These are phyloP conservation scores for Oreochromis mossambicus DNA, from an alignment of 2,797 vertebrate species.

Conservation along the genomic window DNA sequence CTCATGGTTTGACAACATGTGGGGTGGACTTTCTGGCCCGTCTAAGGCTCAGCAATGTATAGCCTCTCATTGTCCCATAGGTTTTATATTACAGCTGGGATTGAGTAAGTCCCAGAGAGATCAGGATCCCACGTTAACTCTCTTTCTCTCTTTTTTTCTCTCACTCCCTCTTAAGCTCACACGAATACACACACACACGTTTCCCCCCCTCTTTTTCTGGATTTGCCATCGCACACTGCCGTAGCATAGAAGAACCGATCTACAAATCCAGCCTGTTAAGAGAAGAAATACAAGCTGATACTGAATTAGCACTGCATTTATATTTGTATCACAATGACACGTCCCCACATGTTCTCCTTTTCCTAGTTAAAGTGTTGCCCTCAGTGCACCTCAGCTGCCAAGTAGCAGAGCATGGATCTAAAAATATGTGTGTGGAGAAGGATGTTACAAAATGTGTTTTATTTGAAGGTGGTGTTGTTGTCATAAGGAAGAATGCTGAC, in stretches of 20 bases:
- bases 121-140: slow-evolving; percentile 54
- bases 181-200: neutral
- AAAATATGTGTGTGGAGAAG: slow-evolving; percentile 10
- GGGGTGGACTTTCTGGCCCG: slow-evolving; percentile 62
- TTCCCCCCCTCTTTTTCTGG: neutral
- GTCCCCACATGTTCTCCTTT: slow-evolving; percentile 39
- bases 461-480: neutral
- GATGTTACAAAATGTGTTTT: neutral
- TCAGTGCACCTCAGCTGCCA: slow-evolving; percentile 26
- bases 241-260: slow-evolving; percentile 14
- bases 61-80: slow-evolving; percentile 67
- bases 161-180: neutral
- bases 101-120: slow-evolving; percentile 63
- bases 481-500: neutral
- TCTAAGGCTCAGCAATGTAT: slow-evolving; percentile 36
- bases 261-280: slow-evolving; percentile 59
- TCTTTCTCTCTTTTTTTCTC: neutral
- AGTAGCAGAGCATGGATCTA: neutral
- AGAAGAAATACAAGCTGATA: slow-evolving; percentile 58
- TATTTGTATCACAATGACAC: slow-evolving; percentile 45
- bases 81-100: slow-evolving; percentile 76
- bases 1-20: slow-evolving; percentile 77
- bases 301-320: slow-evolving; percentile 41
- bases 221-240: slow-evolving; percentile 41
- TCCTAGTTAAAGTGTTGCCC: slow-evolving; percentile 31